These are phyloP conservation scores for Cryptocephalus primarius DNA, from an alignment of 2,888 invertebrate genomes.

Conservation along the genomic window DNA sequence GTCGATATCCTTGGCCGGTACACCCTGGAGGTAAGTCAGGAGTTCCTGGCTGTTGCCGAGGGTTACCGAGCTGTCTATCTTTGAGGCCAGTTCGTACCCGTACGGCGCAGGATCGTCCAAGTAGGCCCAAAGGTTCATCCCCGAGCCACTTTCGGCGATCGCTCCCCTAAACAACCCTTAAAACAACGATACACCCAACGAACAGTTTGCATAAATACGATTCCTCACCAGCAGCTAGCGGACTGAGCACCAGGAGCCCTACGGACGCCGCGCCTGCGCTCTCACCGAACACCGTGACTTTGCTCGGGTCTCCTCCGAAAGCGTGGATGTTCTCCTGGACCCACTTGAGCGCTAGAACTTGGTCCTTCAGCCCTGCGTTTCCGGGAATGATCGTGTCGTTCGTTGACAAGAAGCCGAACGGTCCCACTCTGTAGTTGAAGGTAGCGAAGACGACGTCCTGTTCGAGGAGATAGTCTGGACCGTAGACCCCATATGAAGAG, in stretches of 20 bases:
- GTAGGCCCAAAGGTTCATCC: conserved; percentile 7
- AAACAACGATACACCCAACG: background rate
- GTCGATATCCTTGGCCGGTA: conserved; percentile 15
- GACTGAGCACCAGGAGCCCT: too few species aligned
- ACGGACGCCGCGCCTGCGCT: too few species aligned
- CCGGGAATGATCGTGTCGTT: too few species aligned
- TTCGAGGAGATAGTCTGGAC: conserved; percentile 11
- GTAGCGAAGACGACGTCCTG: too few species aligned
- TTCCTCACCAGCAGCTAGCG: too few species aligned
- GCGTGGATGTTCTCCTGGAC: too few species aligned
- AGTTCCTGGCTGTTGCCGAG: conserved; percentile 8
- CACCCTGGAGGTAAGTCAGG: conserved; percentile 10
- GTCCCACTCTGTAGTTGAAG: too few species aligned
- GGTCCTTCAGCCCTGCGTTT: too few species aligned
- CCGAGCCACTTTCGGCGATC: conserved; percentile 15
- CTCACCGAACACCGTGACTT: too few species aligned
- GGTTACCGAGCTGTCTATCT: conserved; percentile 2
- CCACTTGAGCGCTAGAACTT: too few species aligned
- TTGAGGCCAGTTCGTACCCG: conserved; percentile 10
- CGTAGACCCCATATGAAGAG: conserved; percentile 32
- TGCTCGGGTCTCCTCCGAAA: too few species aligned
- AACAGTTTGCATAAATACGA: background rate
- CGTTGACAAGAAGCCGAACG: too few species aligned
- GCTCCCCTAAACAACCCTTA: conserved; percentile 13
- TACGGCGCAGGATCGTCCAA: conserved; percentile 7